A percentile compares a stretch with the other conserved stretches of the same genome.
phyloP scores from a whole-genome alignment of 2,797 vertebrate genomes.

The Florisuga fusca region DNA sequence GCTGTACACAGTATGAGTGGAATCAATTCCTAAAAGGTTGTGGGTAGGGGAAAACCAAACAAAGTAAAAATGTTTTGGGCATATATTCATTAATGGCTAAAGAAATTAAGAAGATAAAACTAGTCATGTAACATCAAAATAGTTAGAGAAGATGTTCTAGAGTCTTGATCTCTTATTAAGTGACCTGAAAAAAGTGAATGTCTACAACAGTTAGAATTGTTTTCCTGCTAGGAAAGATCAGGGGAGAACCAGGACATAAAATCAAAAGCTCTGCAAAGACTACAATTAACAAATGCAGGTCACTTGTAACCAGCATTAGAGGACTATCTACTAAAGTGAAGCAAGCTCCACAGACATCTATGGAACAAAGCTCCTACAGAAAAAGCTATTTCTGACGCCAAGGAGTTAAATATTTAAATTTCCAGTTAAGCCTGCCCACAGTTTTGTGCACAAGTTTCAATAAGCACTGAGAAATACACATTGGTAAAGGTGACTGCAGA shows the following conservation, averaged over 20 bases:
- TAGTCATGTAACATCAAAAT: background rate
- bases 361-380: background rate
- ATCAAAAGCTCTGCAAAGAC: background rate
- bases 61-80: conserved; percentile 54
- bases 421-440: background rate
- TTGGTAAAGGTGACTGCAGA: background rate
- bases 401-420: background rate
- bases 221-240: conserved; percentile 32
- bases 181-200: conserved; percentile 11
- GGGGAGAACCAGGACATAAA: background rate
- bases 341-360: conserved; percentile 8
- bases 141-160: conserved; percentile 11
- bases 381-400: background rate
- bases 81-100: conserved; percentile 12
- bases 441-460: background rate
- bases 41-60: conserved; percentile 47
- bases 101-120: conserved; percentile 29
- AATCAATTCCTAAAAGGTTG: conserved; percentile 89
- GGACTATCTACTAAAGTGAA: conserved; percentile 33
- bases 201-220: conserved; percentile 11
- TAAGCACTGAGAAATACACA: background rate
- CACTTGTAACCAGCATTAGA: background rate
- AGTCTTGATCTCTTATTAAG: background rate
- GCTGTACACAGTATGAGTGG: conserved; percentile 98
- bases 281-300: background rate